phyloP scores from a whole-genome alignment of 2,113 vertebrate genomes.

The Lonchura striata region DNA sequence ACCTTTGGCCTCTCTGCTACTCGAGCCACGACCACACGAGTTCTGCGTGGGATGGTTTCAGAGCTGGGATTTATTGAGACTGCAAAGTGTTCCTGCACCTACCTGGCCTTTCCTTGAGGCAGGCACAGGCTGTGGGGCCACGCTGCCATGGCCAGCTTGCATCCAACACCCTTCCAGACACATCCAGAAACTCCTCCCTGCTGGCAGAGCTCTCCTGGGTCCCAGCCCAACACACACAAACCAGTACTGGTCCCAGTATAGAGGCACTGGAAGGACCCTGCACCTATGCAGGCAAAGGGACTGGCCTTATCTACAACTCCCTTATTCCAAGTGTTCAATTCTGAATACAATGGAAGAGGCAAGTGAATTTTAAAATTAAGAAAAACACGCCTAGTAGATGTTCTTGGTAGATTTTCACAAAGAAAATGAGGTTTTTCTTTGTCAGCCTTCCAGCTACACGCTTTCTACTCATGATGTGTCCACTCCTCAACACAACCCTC shows the following conservation, averaged over 20 bases:
- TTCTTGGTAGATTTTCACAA: not conserved
- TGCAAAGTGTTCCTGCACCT: not conserved
- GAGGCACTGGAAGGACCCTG: not conserved
- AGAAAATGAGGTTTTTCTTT: not conserved
- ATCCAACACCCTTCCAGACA: not conserved
- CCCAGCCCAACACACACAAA: not conserved
- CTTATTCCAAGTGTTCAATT: not conserved
- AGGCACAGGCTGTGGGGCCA: not conserved
- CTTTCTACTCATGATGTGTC: not conserved
- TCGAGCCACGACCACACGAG: fast-evolving
- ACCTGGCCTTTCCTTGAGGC: not conserved
- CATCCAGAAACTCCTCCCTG: not conserved
- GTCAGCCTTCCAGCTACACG: not conserved
- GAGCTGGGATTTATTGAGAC: not conserved
- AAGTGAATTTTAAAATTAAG: not conserved
- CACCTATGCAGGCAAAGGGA: not conserved
- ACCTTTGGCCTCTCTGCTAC: not conserved
- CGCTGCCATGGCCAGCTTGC: fast-evolving
- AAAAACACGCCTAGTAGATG: fast-evolving
- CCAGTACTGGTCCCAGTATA: not conserved
- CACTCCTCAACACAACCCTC: not conserved
- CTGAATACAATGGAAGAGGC: not conserved
- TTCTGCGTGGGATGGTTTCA: not conserved
- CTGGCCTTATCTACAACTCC: not conserved
- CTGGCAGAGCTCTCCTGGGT: not conserved